Evolutionary conservation across 1,140 invertebrate species (phyloP), one percentile per base, ranked within the genome.

Genomic region (Ceratitis capitata): DNA sequence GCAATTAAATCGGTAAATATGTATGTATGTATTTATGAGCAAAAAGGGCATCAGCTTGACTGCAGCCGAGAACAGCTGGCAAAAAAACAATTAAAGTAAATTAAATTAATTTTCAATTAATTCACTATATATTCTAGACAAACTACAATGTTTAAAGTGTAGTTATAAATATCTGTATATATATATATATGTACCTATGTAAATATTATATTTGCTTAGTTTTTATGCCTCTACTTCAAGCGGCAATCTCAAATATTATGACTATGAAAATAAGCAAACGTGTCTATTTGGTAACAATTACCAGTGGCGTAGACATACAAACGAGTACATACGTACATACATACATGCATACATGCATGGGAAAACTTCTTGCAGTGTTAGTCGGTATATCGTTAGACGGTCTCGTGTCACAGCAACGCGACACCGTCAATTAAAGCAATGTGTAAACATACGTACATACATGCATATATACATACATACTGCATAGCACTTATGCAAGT

Each of bases 71-170:
- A 29, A 69, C 61, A 69, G 26, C 61, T 69, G 61, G 61, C 14
- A 14, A 29, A 14, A 29, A 14, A 69, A 69, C 32, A 69, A 69
- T 69, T 69, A 39, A 69, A 69, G 35, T 69, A 69, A 69, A 69
- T 69, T 69, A 39, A 69, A 69, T 69, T 69, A 69, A 69, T 69
- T 69, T 39, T 14, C 35, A 69, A 69, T 69, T 69, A 35, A 69
- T 35, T 69, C 19, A 16, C n/a, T 69, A 35, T 16, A 16, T 14
- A 56, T 56, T n/a, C 19, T 53, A n/a, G 0, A 56, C 19, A 7
- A 56, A 56, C 5, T n/a, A 56, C 51, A 56, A n/a, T n/a, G n/a
- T n/a, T n/a, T n/a, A n/a, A n/a, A n/a, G n/a, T n/a, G n/a, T n/a
- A n/a, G n/a, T n/a, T n/a, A n/a, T n/a, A n/a, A n/a, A n/a, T n/a